phyloP scores from a whole-genome alignment of 2,113 vertebrate genomes.

The Calyptomena viridis region DNA sequence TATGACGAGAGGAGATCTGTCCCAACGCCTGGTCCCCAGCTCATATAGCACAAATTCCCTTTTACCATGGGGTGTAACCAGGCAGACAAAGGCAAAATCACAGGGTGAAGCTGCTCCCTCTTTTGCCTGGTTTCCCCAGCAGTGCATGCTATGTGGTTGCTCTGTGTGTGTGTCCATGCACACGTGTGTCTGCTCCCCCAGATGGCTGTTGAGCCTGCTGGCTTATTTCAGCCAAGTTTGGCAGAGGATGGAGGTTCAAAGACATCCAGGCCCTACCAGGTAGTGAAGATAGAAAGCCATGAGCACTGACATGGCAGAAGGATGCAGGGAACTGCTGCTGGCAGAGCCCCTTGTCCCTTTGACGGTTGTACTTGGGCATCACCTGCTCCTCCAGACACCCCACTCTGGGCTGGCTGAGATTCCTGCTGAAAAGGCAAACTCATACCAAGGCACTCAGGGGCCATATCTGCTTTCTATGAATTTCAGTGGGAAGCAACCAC shows the following conservation, averaged over 20 bases:
- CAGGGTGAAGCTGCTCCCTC: neutral
- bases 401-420: neutral
- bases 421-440: neutral
- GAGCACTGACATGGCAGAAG: neutral
- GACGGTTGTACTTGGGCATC: neutral
- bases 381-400: neutral
- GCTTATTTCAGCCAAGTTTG: neutral
- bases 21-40: neutral
- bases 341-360: neutral
- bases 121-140: neutral
- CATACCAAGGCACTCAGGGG: neutral
- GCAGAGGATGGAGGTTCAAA: neutral
- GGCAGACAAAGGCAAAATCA: neutral
- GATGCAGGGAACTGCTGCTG: neutral
- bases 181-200: neutral
- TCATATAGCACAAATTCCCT: neutral
- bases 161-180: neutral
- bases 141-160: rapidly evolving
- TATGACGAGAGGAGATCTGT: neutral
- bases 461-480: slow-evolving; percentile 30
- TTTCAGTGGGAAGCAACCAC: neutral
- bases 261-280: neutral
- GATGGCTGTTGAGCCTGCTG: neutral
- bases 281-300: neutral
- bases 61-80: neutral